Base-by-base conservation (phyloP, 2,113 vertebrate genomes). In the Megalops atlanticus region DNA sequence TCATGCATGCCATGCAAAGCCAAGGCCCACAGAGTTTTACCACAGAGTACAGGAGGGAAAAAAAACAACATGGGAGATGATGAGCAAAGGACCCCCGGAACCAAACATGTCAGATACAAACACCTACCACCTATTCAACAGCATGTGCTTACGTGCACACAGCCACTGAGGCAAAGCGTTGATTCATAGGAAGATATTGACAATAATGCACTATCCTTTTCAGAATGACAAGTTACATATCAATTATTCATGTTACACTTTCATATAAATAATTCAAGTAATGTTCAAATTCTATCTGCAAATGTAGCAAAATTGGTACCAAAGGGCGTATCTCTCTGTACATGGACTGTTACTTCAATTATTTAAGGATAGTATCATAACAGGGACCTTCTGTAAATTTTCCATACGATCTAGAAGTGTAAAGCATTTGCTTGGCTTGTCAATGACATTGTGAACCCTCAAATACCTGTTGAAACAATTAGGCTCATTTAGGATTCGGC, bases 1-100 rank as follows among this genome's bases (percentile, higher is more conserved):
- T 87, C 90, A 93, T 92, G 92, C 89, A 92, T 86, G 89, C 89
- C 92, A 94, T 92, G 91, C 91, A 93, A 93, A 93, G 89, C 86
- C 91, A 91, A 87, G 87, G 82, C 80, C 90, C 88, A 83, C 82
- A 85, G 77, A 85, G 86, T 68, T 85, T 74, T 77, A 84, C 87
- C 82, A 80, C 38, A 83, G 54, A 87, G 52, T 18, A 75, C 69
- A 76, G 80, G 77, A 76, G 77, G 68, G 85, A 79, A 43, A 80
- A 83, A 47, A 81, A 79, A 68, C 84, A 41, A 73, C 69, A 36
- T 52, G 83, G 86, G 85, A 89, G 86, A 83, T 45, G 8, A 43
- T 84, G 83, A 89, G 75, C 74, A 80, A 79, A 80, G 74, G 21
- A 43, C 27, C 76, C 31, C 74, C n/a, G n/a, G n/a, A n/a, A n/a